phyloP scores from a whole-genome alignment of 2,888 invertebrate species.

The Parnassius orleans region DNA sequence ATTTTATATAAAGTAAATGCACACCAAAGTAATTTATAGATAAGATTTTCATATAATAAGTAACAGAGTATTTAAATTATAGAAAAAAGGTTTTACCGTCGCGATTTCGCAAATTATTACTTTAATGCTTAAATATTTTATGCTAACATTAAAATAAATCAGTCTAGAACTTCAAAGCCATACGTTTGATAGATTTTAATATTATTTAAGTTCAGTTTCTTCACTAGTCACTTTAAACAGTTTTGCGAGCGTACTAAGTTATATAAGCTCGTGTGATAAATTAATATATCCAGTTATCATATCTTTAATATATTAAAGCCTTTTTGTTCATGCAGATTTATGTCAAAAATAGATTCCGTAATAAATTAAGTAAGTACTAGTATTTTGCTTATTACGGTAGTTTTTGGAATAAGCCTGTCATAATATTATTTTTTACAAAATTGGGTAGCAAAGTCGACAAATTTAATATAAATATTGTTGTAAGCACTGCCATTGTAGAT shows the following conservation, averaged over 20 bases:
- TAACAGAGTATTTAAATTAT: conserved; percentile 35
- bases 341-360: neutral
- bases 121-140: conserved; percentile 20
- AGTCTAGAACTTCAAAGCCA: neutral
- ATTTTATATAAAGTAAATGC: conserved; percentile 25
- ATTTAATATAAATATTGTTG: conserved; percentile 32
- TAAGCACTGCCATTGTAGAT: conserved; percentile 76
- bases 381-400: too few species aligned
- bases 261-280: neutral
- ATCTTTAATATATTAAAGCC: neutral
- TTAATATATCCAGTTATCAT: neutral
- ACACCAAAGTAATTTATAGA: conserved; percentile 54
- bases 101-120: conserved; percentile 26
- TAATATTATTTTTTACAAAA: conserved; percentile 14
- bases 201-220: conserved; percentile 10
- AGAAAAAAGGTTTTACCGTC: conserved; percentile 28
- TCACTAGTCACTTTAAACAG: conserved; percentile 21
- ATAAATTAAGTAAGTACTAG: too few species aligned
- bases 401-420: neutral
- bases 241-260: neutral
- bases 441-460: conserved; percentile 2
- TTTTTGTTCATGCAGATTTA: neutral
- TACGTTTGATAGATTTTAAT: conserved; percentile 2
- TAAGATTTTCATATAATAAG: conserved; percentile 42
- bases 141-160: conserved; percentile 4